Percentiles rank a stretch among this genome's conserved stretches.
Conservation (phyloP, 2,797 vertebrate genomes). For the Epinephelus awoara region DNA sequence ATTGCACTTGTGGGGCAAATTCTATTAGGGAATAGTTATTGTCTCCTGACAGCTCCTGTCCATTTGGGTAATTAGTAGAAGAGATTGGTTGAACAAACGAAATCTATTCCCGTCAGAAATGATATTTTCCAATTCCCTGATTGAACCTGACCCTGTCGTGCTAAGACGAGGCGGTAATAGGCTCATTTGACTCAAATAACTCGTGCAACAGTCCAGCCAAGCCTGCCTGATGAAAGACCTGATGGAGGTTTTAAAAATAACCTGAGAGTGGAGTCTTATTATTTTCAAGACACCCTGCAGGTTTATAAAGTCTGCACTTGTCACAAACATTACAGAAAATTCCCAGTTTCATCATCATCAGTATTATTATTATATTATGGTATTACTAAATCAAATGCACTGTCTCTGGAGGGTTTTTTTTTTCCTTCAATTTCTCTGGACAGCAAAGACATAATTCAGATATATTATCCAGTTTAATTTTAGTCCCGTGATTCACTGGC, state of each 20-base stretch:
- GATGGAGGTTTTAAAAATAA: neutral
- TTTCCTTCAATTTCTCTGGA: neutral
- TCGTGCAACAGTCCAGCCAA: constrained; percentile 12
- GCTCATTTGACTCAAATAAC: constrained; percentile 64
- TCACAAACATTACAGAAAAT: neutral
- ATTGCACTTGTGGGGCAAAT: constrained; percentile 98
- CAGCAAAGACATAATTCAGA: neutral
- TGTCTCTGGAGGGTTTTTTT: neutral
- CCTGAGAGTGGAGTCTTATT: neutral
- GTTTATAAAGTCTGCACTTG: neutral
- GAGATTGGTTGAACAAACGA: constrained; percentile 84
- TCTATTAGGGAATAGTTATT: constrained; percentile 96
- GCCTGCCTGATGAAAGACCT: neutral
- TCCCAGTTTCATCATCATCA: neutral
- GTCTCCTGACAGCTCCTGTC: constrained; percentile 91
- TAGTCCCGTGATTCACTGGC: constrained; percentile 16
- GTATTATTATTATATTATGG: neutral
- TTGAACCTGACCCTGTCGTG: constrained; percentile 74
- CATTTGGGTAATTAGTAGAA: constrained; percentile 95
- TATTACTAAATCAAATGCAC: neutral
- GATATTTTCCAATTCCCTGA: constrained; percentile 81
- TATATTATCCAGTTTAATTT: constrained; percentile 7
- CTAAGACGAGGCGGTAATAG: constrained; percentile 65
- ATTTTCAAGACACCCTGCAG: neutral
- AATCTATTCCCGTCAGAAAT: constrained; percentile 80